Conservation (phyloP, 2,113 vertebrate species). For the Tachysurus fulvidraco region DNA sequence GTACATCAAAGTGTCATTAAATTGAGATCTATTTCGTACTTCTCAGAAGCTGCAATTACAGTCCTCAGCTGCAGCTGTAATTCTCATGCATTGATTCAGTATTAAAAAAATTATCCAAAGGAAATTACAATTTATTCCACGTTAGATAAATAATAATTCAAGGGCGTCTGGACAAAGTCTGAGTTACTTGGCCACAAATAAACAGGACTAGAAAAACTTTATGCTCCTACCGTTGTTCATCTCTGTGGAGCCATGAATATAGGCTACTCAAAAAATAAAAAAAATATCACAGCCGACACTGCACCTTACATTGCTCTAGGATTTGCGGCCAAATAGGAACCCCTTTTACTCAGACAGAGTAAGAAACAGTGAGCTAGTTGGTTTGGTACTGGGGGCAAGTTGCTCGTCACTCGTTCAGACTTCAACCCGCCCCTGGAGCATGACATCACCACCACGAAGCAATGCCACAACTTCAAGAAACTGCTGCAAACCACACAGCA, state of each 20-base stretch:
- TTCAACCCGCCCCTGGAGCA: slow-evolving; percentile 63
- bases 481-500: slow-evolving; percentile 57
- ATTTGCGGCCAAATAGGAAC: slow-evolving; percentile 9
- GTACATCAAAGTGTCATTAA: neutral
- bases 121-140: neutral
- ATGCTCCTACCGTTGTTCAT: neutral
- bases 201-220: neutral
- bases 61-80: neutral
- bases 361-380: slow-evolving; percentile 26
- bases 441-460: slow-evolving; percentile 69
- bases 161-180: neutral
- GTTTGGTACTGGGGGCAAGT: slow-evolving; percentile 25
- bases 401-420: slow-evolving; percentile 42
- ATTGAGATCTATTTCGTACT: neutral
- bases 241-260: neutral
- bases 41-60: neutral
- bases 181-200: neutral
- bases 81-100: neutral
- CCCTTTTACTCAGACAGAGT: slow-evolving; percentile 19
- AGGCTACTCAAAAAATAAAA: neutral
- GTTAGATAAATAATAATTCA: neutral
- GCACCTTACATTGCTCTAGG: neutral
- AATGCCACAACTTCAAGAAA: slow-evolving; percentile 59
- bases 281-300: neutral
- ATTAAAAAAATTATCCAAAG: neutral